Conservation (phyloP, 2,113 vertebrate genomes). For the Eublepharis macularius region DNA sequence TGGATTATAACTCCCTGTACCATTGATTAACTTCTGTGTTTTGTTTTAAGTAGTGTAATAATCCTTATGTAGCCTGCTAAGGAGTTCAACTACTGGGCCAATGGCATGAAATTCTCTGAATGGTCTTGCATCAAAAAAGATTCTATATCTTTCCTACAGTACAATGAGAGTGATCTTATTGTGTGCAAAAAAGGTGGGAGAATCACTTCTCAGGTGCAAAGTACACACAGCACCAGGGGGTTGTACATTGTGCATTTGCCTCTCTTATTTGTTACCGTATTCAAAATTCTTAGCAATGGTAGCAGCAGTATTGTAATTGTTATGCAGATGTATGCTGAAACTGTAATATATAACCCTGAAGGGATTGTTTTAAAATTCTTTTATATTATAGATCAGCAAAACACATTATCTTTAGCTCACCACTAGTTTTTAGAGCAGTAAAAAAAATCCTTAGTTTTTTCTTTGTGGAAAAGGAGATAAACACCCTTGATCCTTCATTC, state of each 20-base stretch:
- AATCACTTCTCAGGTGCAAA: background rate
- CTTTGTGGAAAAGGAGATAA: slow-evolving; percentile 41
- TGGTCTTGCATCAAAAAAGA: background rate
- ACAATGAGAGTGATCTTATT: background rate
- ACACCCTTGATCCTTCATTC: slow-evolving; percentile 46
- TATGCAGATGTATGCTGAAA: slow-evolving; percentile 7
- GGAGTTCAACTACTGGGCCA: too few relatives aligned
- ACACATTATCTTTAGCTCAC: slow-evolving; percentile 15
- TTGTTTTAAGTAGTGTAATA: background rate
- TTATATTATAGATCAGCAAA: slow-evolving; percentile 10
- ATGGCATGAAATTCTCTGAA: too few relatives aligned
- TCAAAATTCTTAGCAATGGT: slow-evolving; percentile 1
- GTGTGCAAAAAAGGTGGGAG: background rate
- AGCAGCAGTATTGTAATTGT: slow-evolving; percentile 22
- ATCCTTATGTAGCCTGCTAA: background rate
- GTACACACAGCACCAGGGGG: background rate
- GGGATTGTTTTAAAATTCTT: slow-evolving; percentile 27
- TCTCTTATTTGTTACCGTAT: slow-evolving; percentile 10
- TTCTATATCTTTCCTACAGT: background rate
- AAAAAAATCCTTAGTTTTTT: slow-evolving; percentile 27
- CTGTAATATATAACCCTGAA: slow-evolving; percentile 15
- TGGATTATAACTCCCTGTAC: background rate
- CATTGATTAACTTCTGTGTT: background rate
- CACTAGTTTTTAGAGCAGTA: slow-evolving; percentile 1
- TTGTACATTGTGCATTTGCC: background rate